phyloP scores from a whole-genome alignment of 2,888 invertebrate species.

The Agriopis marginaria region DNA sequence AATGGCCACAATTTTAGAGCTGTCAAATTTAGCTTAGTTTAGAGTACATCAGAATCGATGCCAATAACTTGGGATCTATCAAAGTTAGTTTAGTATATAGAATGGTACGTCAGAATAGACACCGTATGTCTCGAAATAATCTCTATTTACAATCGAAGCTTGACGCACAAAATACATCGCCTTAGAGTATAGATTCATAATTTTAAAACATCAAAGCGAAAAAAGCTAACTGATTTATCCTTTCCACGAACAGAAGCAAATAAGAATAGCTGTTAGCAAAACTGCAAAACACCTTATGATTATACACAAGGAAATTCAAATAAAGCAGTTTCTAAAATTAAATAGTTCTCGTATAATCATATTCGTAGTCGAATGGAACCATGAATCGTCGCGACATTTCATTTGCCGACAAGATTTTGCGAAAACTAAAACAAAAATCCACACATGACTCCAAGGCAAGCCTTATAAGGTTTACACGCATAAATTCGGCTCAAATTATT shows the following conservation, averaged over 20 bases:
- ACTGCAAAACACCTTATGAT: constrained; percentile 12
- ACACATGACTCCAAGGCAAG: too few species aligned
- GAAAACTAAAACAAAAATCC: not conserved
- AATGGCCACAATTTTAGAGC: not conserved
- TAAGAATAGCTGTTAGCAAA: constrained; percentile 19
- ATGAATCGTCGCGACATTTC: not conserved
- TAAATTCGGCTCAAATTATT: not conserved
- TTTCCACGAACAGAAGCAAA: constrained; percentile 35
- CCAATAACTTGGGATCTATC: not conserved
- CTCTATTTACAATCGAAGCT: constrained; percentile 75
- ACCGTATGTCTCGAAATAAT: constrained; percentile 57
- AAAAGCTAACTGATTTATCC: constrained; percentile 46
- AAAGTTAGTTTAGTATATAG: not conserved
- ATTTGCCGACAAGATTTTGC: constrained; percentile 20
- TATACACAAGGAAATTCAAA: constrained; percentile 23
- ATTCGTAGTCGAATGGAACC: constrained; percentile 10
- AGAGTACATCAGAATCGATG: too few species aligned
- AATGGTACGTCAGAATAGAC: not conserved
- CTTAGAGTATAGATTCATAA: constrained; percentile 53
- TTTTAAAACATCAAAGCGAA: constrained; percentile 60
- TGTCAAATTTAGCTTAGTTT: too few species aligned
- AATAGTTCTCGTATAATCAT: not conserved
- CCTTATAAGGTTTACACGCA: not conserved
- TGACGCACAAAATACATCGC: constrained; percentile 69
- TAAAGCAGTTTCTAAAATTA: constrained; percentile 21